Conservation (phyloP, 2,113 vertebrate species). For the Dicerorhinus sumatrensis region DNA sequence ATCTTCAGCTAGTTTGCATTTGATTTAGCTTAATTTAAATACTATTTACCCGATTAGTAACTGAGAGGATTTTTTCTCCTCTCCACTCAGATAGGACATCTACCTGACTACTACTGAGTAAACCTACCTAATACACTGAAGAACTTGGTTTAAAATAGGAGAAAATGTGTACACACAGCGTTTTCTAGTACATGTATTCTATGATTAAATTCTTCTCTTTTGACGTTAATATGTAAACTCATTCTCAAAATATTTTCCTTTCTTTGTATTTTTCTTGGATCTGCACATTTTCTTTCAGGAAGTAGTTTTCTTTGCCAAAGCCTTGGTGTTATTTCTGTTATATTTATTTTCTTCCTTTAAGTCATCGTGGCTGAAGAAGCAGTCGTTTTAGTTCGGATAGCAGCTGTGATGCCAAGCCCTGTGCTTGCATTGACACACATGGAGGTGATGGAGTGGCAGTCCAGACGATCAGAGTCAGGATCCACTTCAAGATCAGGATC, state of each 20-base stretch:
- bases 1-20: constrained; percentile 20
- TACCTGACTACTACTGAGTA: background rate
- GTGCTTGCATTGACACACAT: background rate
- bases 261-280: constrained; percentile 54
- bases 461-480: background rate
- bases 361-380: background rate
- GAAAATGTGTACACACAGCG: background rate
- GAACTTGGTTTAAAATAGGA: constrained; percentile 16
- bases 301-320: constrained; percentile 61
- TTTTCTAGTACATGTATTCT: background rate
- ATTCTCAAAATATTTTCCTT: constrained; percentile 59
- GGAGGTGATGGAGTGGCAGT: background rate
- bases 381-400: background rate
- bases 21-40: constrained; percentile 58
- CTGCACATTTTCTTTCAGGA: constrained; percentile 52
- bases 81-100: background rate
- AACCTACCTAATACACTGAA: background rate
- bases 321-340: constrained; percentile 43
- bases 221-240: constrained; percentile 33
- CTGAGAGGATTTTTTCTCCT: background rate
- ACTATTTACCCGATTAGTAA: constrained; percentile 5
- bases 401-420: background rate
- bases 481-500: background rate
- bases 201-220: constrained; percentile 42
- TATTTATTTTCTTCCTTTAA: constrained; percentile 40